Conservation (phyloP, 2,113 vertebrate species). For the Calidris pygmaea region DNA sequence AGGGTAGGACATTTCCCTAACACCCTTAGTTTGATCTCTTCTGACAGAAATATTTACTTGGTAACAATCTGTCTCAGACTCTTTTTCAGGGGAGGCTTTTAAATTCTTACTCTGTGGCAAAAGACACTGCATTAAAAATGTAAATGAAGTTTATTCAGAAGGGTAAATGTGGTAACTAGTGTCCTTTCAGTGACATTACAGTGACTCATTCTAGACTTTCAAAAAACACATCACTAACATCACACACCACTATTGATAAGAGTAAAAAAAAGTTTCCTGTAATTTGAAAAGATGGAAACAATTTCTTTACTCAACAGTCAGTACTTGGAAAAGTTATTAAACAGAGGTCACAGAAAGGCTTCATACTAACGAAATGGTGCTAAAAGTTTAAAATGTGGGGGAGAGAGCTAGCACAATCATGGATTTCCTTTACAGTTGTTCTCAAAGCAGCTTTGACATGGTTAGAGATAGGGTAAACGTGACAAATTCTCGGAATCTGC, state of each 20-base stretch:
- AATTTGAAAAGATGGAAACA: conserved; percentile 74
- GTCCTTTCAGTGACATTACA: conserved; percentile 77
- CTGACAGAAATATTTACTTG: neutral
- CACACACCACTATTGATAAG: conserved; percentile 64
- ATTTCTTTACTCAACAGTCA: conserved; percentile 63
- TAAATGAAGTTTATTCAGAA: conserved; percentile 73
- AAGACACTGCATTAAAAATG: conserved; percentile 54
- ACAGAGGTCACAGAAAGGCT: conserved; percentile 65
- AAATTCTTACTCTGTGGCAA: conserved; percentile 49
- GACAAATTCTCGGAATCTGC: conserved; percentile 55
- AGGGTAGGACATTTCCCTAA: neutral
- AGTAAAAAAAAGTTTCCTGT: conserved; percentile 77
- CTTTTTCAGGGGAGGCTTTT: conserved; percentile 12
- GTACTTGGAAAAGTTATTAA: conserved; percentile 64
- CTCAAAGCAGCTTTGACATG: conserved; percentile 28
- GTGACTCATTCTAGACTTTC: conserved; percentile 80
- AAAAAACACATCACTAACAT: conserved; percentile 75
- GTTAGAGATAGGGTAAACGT: conserved; percentile 19
- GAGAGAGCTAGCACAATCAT: conserved; percentile 59
- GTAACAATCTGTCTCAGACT: neutral
- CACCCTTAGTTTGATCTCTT: conserved; percentile 17
- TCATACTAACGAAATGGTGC: conserved; percentile 30
- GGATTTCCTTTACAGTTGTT: conserved; percentile 57
- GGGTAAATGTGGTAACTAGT: conserved; percentile 75
- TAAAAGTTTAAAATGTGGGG: conserved; percentile 34